These are phyloP conservation scores for Catocala nupta DNA, from an alignment of 2,888 invertebrate genomes.

Conservation along the genomic window DNA sequence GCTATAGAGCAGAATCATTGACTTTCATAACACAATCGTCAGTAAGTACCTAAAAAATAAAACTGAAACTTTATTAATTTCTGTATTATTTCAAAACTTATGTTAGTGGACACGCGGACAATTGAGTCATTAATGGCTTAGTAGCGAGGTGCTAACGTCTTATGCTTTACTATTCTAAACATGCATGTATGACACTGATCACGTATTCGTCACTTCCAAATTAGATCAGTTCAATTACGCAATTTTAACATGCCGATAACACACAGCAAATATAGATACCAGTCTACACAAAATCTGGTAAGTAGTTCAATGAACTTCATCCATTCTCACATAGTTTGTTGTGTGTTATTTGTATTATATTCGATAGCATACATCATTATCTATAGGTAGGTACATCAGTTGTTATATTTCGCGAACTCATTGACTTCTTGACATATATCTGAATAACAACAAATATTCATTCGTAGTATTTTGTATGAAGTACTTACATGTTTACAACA, in stretches of 20 bases:
- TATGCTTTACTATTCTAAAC: too few species aligned
- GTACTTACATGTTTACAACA: background rate
- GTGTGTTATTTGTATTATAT: background rate
- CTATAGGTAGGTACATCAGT: background rate
- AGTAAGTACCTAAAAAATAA: too few species aligned
- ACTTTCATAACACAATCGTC: too few species aligned
- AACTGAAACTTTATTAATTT: too few species aligned
- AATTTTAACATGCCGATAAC: conserved; percentile 64
- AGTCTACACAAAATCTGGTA: conserved; percentile 55
- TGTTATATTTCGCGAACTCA: conserved; percentile 23
- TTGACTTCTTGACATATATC: conserved; percentile 31
- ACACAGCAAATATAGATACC: conserved; percentile 48
- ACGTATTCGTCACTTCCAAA: conserved; percentile 53
- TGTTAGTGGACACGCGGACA: too few species aligned
- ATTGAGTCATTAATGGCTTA: too few species aligned
- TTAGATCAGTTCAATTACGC: conserved; percentile 60
- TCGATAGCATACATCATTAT: background rate
- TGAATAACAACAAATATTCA: conserved; percentile 20
- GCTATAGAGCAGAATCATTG: too few species aligned
- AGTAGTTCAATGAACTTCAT: conserved; percentile 61
- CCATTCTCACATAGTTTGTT: background rate
- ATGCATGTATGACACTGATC: conserved; percentile 42
- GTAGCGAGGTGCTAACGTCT: too few species aligned
- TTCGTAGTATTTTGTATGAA: conserved; percentile 10
- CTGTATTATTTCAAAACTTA: too few species aligned